phyloP scores from a whole-genome alignment of 2,888 invertebrate species.

The Cheilosia impressa region DNA sequence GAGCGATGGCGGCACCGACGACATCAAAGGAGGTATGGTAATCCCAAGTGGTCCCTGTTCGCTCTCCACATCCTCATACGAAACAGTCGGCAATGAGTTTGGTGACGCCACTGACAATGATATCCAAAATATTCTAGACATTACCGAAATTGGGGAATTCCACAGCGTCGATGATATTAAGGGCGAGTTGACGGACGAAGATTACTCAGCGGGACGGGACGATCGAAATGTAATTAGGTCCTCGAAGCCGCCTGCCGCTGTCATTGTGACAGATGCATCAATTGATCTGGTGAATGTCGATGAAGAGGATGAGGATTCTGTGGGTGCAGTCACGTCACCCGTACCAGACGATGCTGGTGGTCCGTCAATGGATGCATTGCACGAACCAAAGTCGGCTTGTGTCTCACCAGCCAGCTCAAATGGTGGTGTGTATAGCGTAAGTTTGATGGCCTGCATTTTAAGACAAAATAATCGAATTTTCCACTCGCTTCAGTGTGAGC shows the following conservation, averaged over 20 bases:
- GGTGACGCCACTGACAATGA: slow-evolving; percentile 78
- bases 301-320: slow-evolving; percentile 83
- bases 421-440: slow-evolving; percentile 94
- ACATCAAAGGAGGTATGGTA: slow-evolving; percentile 76
- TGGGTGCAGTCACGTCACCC: slow-evolving; percentile 85
- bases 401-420: slow-evolving; percentile 96
- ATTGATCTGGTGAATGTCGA: slow-evolving; percentile 86
- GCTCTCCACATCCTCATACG: slow-evolving; percentile 83
- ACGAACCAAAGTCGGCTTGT: slow-evolving; percentile 87
- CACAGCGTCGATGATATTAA: slow-evolving; percentile 84
- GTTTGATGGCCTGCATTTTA: slow-evolving; percentile 78
- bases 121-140: slow-evolving; percentile 60
- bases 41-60: slow-evolving; percentile 77
- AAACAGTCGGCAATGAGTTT: slow-evolving; percentile 83
- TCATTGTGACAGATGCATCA: slow-evolving; percentile 89
- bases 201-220: neutral
- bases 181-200: slow-evolving; percentile 82
- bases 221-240: slow-evolving; percentile 15
- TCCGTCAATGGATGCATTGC: slow-evolving; percentile 80
- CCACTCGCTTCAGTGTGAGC: slow-evolving; percentile 87
- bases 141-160: slow-evolving; percentile 79
- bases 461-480: neutral
- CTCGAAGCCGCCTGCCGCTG: slow-evolving; percentile 84
- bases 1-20: slow-evolving; percentile 50
- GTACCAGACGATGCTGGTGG: slow-evolving; percentile 85